Percentiles rank a stretch among this genome's conserved stretches.
Conservation (phyloP, 2,888 invertebrate genomes). For the Polietes domitor region DNA sequence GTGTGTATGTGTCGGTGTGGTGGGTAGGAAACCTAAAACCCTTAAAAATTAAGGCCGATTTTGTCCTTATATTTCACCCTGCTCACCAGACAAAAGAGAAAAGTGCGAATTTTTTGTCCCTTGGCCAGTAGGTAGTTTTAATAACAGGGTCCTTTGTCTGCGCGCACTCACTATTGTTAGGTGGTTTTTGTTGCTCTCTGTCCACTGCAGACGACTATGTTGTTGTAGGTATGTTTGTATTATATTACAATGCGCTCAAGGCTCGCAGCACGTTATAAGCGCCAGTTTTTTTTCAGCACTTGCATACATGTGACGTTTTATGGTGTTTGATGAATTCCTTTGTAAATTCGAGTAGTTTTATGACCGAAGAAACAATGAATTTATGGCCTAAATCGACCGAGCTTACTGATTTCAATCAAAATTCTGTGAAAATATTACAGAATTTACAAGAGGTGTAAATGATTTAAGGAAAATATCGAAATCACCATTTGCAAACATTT, state of each 20-base stretch:
- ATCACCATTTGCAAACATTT: no score
- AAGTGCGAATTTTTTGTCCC: conserved; percentile 17
- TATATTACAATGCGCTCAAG: not conserved
- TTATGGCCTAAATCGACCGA: no score
- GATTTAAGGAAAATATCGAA: no score
- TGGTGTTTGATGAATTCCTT: conserved; percentile 3
- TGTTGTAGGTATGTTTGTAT: conserved; percentile 10
- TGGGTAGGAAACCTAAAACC: conserved; percentile 23
- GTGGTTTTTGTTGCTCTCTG: not conserved
- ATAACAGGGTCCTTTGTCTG: conserved; percentile 1
- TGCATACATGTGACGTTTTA: not conserved
- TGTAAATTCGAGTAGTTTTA: not conserved
- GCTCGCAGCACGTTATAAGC: not conserved
- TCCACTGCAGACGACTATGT: not conserved
- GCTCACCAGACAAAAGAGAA: not conserved
- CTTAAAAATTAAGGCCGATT: conserved; percentile 27
- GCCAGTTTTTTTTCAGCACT: not conserved
- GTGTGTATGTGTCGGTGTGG: conserved; percentile 1
- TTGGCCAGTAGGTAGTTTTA: not conserved
- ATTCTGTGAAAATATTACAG: no score
- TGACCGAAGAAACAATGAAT: no score
- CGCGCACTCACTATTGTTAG: not conserved
- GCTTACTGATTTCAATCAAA: no score
- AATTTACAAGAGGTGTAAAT: no score
- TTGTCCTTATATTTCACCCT: not conserved